Percentiles rank a stretch among this genome's conserved stretches.
Conservation (phyloP, 2,113 vertebrate genomes). For the Maccullochella peelii region DNA sequence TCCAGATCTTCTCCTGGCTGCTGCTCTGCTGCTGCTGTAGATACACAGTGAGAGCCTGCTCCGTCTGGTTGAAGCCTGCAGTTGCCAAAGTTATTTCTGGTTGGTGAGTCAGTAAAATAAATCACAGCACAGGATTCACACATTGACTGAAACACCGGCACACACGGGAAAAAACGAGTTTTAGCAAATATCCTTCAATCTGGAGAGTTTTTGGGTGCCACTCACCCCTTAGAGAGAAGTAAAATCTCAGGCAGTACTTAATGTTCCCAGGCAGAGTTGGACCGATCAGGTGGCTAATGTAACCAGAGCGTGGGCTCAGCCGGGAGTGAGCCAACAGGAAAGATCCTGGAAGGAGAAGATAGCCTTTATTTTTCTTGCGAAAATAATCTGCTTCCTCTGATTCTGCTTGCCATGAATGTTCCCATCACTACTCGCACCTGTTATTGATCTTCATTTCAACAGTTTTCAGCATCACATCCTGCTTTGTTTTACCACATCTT, state of each 20-base stretch:
- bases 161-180: background rate
- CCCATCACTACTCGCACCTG: conserved; percentile 4
- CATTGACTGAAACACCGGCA: background rate
- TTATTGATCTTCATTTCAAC: conserved; percentile 8
- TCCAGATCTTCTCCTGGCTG: conserved; percentile 93
- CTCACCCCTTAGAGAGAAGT: conserved; percentile 88
- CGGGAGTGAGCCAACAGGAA: conserved; percentile 91
- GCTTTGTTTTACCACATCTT: background rate
- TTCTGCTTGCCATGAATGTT: conserved; percentile 4
- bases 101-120: conserved; percentile 37
- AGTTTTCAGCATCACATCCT: background rate
- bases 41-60: conserved; percentile 88
- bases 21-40: conserved; percentile 88
- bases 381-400: conserved; percentile 27
- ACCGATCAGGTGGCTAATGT: conserved; percentile 88
- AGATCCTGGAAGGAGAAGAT: conserved; percentile 84
- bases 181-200: background rate
- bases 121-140: conserved; percentile 21
- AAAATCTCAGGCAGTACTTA: conserved; percentile 94
- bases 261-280: conserved; percentile 88
- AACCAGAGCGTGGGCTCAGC: conserved; percentile 85
- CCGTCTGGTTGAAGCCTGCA: conserved; percentile 91
- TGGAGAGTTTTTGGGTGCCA: background rate
- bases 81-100: conserved; percentile 38
- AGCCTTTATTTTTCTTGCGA: conserved; percentile 27